Base-by-base conservation (phyloP, 2,888 invertebrate genomes). In the Apoda limacodes region DNA sequence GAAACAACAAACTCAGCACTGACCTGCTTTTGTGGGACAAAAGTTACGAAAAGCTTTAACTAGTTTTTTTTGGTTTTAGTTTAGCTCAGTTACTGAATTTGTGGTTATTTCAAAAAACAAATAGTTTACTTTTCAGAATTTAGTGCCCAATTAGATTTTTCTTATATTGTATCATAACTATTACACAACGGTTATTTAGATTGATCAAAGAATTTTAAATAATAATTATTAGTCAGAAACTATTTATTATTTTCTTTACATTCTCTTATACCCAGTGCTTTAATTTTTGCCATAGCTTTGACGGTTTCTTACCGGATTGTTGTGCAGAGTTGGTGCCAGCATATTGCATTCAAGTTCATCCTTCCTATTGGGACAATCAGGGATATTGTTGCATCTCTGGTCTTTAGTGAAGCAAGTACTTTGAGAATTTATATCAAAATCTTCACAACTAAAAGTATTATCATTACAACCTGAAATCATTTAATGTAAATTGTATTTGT, bases 301-400 rank as follows among this genome's bases (percentile, higher is more conserved):
- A 24, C 10, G 19, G 33, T 9, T 13, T 45, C 58, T 48, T 60
- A 82, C 82, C 5, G 75, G 70, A 45, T 82, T 76, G 25, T 69
- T 69, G 14, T 76, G 72, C 29, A 87, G 56, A 44, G 74, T 82
- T 9, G 83, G 83, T 1, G 87, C 82, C 28, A 93, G 70, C 55
- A 89, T 80, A 25, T 83, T 86, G 53, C 93, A 94, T 40, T 90
- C 90, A 12, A 76, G 62, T 70, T 93, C 93, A 48, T 93, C 93
- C 53, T 84, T 87, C 13, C 86, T 87, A 48, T 89, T 92, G 1
- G 83, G 66, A 48, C 93, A 93, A 41, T 93, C 86, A 10, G 57
- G 50, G 1, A 83, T 60, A 12, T 88, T 88, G 48, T 93, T 89
- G 50, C 93, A 93, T 36, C 90, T 83, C 53, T 91, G 85, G 13